phyloP scores from a whole-genome alignment of 64 coral and sea anemone genomes.

The Porites australiensis region DNA sequence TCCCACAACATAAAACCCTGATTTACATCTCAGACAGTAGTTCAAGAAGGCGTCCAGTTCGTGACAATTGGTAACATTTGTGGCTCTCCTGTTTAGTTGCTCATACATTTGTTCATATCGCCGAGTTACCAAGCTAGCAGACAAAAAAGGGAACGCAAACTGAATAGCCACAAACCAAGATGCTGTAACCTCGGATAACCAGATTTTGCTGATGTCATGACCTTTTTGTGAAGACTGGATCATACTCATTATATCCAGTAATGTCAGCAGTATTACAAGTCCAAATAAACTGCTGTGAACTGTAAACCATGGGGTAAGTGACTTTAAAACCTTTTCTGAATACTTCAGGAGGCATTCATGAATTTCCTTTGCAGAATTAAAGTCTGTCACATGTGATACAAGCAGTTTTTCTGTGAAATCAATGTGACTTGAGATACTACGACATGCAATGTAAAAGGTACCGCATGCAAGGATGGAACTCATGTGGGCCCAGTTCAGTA shows the following conservation, averaged over 20 bases:
- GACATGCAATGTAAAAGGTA: slow-evolving; percentile 46
- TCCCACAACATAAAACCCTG: slow-evolving; percentile 21
- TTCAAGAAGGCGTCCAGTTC: slow-evolving; percentile 41
- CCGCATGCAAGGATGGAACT: slow-evolving; percentile 25
- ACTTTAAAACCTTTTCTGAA: slow-evolving; percentile 6
- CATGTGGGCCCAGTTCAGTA: slow-evolving; percentile 20
- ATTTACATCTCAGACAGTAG: slow-evolving; percentile 18
- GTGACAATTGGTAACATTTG: background rate
- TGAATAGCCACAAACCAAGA: slow-evolving; percentile 19
- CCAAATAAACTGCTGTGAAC: slow-evolving; percentile 8
- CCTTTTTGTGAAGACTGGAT: background rate
- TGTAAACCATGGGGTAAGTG: slow-evolving; percentile 21
- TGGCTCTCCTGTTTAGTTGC: background rate
- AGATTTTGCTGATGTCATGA: background rate
- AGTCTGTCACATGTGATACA: background rate
- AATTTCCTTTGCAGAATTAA: slow-evolving; percentile 14
- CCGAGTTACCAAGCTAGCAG: slow-evolving; percentile 25
- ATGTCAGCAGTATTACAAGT: background rate
- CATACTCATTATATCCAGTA: background rate
- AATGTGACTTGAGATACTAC: slow-evolving; percentile 27
- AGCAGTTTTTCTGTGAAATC: slow-evolving; percentile 29
- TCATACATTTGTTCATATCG: slow-evolving; percentile 53
- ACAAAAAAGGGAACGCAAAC: slow-evolving; percentile 47
- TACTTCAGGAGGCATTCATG: slow-evolving; percentile 43
- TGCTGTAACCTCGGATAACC: slow-evolving; percentile 10